Conservation (phyloP, 2,113 vertebrate genomes). For the Motacilla alba region DNA sequence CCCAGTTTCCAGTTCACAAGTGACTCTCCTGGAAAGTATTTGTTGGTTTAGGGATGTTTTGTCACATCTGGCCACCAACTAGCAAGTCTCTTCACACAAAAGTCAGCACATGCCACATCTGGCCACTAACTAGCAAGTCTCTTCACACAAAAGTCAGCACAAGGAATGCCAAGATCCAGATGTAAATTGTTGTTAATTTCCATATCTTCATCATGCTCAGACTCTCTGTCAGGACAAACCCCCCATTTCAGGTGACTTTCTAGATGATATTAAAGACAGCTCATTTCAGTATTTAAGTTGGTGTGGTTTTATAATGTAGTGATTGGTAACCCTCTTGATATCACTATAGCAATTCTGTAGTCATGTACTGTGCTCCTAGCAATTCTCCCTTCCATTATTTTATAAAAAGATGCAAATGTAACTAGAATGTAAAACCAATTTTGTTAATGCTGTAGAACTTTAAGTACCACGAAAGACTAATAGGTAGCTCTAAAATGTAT, state of each 20-base stretch:
- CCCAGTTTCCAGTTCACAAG: neutral
- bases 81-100: neutral
- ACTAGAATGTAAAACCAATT: neutral
- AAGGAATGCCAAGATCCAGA: neutral
- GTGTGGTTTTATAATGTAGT: neutral
- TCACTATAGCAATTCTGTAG: neutral
- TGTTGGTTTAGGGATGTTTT: neutral
- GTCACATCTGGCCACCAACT: neutral
- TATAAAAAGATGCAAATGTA: neutral
- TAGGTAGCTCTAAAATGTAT: neutral
- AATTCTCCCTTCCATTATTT: neutral
- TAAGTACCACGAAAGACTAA: neutral
- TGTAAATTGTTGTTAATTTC: neutral
- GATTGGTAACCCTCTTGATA: neutral
- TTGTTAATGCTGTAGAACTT: neutral
- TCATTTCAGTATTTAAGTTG: neutral
- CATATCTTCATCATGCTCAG: neutral
- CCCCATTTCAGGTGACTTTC: neutral
- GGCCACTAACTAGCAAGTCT: neutral
- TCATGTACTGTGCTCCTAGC: neutral
- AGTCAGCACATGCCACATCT: neutral
- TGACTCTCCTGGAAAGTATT: conserved; percentile 28
- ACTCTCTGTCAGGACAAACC: neutral
- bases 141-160: neutral
- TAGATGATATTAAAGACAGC: neutral